Percentiles rank a stretch among this genome's conserved stretches.
These are phyloP conservation scores for Piscicola geometra DNA, from an alignment of 2,888 invertebrate species.

Conservation along the genomic window DNA sequence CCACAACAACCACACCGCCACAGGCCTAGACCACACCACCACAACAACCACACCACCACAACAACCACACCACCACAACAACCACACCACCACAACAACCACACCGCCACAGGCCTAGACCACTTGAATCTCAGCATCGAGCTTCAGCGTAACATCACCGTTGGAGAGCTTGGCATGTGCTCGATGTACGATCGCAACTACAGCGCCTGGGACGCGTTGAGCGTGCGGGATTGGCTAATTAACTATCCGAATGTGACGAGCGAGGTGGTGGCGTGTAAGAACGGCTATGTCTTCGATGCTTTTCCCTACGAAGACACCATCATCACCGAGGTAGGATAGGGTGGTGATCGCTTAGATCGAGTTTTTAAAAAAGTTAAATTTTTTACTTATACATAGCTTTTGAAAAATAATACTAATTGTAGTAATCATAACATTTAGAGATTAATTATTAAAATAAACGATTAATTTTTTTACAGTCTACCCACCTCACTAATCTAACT, in stretches of 20 bases:
- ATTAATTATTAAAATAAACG: neutral
- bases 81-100: too few species aligned
- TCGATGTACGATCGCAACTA: slow-evolving; percentile 36
- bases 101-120: slow-evolving; percentile 17
- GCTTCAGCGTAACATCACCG: neutral
- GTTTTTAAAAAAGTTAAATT: too few species aligned
- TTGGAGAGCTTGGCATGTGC: slow-evolving; percentile 22
- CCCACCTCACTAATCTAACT: too few species aligned
- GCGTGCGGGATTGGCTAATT: slow-evolving; percentile 21
- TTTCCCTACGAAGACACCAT: slow-evolving; percentile 35
- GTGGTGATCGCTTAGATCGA: too few species aligned
- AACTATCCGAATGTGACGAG: neutral
- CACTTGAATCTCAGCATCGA: slow-evolving; percentile 34
- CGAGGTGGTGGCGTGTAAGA: slow-evolving; percentile 17
- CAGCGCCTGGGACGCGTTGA: slow-evolving; percentile 29
- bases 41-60: too few species aligned
- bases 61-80: too few species aligned
- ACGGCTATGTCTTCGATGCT: slow-evolving; percentile 36
- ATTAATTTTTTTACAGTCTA: too few species aligned
- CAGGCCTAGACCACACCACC: too few species aligned
- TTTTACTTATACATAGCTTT: neutral
- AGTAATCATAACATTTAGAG: neutral
- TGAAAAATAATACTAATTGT: neutral
- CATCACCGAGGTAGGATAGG: slow-evolving; percentile 36
- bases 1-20: too few species aligned